phyloP scores from a whole-genome alignment of 2,797 vertebrate genomes.

The Craterocephalus amniculus region DNA sequence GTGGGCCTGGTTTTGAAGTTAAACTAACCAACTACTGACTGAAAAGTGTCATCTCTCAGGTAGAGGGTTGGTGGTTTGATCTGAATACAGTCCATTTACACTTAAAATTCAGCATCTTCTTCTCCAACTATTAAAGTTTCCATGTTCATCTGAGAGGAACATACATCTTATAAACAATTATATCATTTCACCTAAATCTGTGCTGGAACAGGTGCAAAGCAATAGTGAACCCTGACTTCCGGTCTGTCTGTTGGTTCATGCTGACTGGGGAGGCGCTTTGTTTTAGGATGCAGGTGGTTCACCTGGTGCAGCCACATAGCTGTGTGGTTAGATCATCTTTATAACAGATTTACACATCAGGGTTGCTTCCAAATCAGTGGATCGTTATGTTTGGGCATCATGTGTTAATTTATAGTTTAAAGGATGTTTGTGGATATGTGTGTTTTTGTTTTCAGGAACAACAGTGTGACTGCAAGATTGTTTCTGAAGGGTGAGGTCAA shows the following conservation, averaged over 20 bases:
- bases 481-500: not conserved
- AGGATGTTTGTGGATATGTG: not conserved
- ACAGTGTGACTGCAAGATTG: not conserved
- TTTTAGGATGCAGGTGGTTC: not conserved
- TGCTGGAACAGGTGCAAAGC: not conserved
- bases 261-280: too few relatives aligned
- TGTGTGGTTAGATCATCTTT: not conserved
- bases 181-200: not conserved
- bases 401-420: not conserved
- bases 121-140: too few relatives aligned
- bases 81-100: not conserved
- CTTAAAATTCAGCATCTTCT: not conserved
- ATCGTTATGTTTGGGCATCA: not conserved
- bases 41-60: too few relatives aligned
- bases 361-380: not conserved
- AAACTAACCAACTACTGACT: too few relatives aligned
- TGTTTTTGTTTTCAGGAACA: not conserved
- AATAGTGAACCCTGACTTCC: not conserved
- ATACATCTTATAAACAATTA: too few relatives aligned
- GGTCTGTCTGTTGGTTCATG: too few relatives aligned
- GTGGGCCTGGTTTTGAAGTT: too few relatives aligned
- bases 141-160: not conserved
- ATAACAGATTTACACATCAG: fast-evolving
- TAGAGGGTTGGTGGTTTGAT: too few relatives aligned
- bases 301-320: not conserved